Conservation (phyloP, 2,888 invertebrate species). For the Chironomus riparius region DNA sequence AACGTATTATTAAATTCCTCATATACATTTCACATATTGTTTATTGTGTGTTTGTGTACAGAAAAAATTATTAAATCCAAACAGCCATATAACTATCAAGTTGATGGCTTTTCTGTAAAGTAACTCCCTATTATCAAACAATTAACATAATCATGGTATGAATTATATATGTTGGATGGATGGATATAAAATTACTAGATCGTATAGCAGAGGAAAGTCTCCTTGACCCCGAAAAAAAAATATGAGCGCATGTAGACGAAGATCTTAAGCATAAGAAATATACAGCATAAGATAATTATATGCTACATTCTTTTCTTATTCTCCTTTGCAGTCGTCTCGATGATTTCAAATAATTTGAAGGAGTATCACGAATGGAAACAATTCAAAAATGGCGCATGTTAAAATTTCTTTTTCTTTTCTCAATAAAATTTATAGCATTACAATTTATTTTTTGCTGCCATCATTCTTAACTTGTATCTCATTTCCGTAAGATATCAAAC, state of each 20-base stretch:
- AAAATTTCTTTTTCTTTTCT: neutral
- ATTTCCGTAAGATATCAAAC: neutral
- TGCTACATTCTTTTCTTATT: neutral
- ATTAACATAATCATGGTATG: conserved; percentile 19
- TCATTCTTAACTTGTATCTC: neutral
- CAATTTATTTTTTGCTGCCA: neutral
- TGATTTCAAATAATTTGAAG: neutral
- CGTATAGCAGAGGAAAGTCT: neutral
- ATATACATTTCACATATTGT: neutral
- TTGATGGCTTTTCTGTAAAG: neutral
- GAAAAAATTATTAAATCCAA: conserved; percentile 16
- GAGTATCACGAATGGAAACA: neutral
- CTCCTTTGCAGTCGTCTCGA: neutral
- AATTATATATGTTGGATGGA: neutral
- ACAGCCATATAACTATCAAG: conserved; percentile 4
- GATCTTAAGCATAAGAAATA: neutral
- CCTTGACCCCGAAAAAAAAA: conserved; percentile 23
- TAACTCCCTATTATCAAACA: conserved; percentile 19
- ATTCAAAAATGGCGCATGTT: neutral
- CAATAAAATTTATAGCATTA: neutral
- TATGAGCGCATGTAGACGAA: neutral
- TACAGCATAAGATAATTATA: neutral
- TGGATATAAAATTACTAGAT: neutral
- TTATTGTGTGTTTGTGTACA: neutral
- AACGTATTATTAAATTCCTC: neutral